These are phyloP conservation scores for Agonum fuliginosum DNA, from an alignment of 2,888 invertebrate species.

Conservation along the genomic window DNA sequence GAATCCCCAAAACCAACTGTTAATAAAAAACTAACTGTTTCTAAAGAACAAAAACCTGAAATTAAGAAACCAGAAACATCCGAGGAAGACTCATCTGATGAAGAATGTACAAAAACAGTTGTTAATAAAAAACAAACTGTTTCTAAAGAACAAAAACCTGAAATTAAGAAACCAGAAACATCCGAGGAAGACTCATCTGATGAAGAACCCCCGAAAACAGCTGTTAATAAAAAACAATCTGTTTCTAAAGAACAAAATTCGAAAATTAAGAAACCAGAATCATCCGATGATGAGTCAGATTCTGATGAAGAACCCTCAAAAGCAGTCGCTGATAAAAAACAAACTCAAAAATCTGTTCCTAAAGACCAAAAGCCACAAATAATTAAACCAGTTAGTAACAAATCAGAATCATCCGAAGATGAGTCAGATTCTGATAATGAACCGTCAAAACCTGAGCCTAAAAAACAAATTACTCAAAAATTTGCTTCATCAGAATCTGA, in stretches of 20 bases:
- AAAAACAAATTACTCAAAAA: background rate
- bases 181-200: background rate
- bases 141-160: no score
- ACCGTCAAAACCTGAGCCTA: background rate
- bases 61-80: no score
- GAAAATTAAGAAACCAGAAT: background rate
- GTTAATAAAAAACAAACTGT: no score
- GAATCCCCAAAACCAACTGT: background rate
- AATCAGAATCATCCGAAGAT: constrained; percentile 8
- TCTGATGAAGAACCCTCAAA: background rate
- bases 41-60: background rate
- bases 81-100: no score
- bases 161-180: no score
- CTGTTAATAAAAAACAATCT: background rate
- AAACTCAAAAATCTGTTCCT: background rate
- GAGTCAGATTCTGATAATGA: constrained; percentile 6
- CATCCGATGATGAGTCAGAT: background rate
- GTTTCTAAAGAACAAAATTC: background rate
- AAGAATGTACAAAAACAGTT: no score
- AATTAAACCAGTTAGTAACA: no score
- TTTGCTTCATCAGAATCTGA: constrained; percentile 1
- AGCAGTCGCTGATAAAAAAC: background rate
- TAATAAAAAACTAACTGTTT: constrained; percentile 5
- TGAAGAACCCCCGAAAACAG: background rate
- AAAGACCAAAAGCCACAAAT: no score